phyloP scores from a whole-genome alignment of 2,113 vertebrate genomes.

The Strix aluco region DNA sequence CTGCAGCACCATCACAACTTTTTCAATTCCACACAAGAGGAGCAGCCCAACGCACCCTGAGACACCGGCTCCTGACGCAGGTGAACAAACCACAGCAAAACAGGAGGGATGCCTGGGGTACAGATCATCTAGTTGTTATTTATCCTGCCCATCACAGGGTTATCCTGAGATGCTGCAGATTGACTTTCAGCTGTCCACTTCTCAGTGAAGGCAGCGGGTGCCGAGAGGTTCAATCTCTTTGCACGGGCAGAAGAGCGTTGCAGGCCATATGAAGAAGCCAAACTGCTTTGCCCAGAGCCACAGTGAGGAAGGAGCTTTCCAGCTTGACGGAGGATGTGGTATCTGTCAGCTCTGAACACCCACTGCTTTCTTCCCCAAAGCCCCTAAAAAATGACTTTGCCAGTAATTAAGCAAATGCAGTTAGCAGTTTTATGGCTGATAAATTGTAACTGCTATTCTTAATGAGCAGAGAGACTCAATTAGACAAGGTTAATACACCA shows the following conservation, averaged over 20 bases:
- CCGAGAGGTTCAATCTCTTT: neutral
- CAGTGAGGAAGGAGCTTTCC: neutral
- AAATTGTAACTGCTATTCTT: neutral
- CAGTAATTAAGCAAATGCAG: neutral
- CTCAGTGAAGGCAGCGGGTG: fast-evolving
- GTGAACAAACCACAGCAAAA: neutral
- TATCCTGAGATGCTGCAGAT: neutral
- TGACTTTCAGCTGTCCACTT: neutral
- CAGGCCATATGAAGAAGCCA: fast-evolving
- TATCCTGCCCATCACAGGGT: neutral
- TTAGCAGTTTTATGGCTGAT: neutral
- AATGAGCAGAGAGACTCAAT: neutral
- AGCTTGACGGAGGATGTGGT: neutral
- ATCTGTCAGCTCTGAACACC: neutral
- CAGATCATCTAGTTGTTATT: no score
- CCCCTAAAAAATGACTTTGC: neutral
- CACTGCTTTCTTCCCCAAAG: neutral
- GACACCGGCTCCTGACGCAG: neutral
- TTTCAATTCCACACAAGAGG: fast-evolving
- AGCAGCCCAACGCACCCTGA: fast-evolving
- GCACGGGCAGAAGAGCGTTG: fast-evolving
- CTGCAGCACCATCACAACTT: neutral
- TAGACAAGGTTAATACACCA: neutral
- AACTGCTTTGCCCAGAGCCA: neutral
- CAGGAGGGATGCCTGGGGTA: neutral